Evolutionary conservation across 2,888 invertebrate species (phyloP).

Genomic region (Ormia ochracea): DNA sequence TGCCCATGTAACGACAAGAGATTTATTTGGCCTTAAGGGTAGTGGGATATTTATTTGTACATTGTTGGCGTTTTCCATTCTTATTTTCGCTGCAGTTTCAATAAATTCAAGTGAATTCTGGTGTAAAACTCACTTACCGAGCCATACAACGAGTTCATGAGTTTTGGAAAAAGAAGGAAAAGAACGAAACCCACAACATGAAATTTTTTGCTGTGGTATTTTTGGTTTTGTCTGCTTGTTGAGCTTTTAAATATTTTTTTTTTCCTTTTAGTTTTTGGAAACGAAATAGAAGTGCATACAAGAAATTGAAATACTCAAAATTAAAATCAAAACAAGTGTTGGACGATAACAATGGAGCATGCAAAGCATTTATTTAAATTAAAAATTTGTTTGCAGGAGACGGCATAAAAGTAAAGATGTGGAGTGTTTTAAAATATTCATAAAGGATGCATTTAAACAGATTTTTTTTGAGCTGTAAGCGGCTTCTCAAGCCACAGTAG

Average conservation of each 20-base stretch:
- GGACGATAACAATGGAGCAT: background rate
- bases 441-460: too few relatives aligned
- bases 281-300: background rate
- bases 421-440: background rate
- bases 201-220: conserved; percentile 45
- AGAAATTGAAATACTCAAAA: background rate
- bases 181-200: conserved; percentile 24
- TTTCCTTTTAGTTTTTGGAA: background rate
- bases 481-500: too few relatives aligned
- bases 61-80: conserved; percentile 8
- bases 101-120: conserved; percentile 52
- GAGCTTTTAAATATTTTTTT: background rate
- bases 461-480: too few relatives aligned
- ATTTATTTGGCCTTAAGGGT: conserved; percentile 37
- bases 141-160: conserved; percentile 31
- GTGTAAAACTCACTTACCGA: conserved; percentile 40
- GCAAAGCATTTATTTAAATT: conserved; percentile 42
- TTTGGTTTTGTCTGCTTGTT: conserved; percentile 41
- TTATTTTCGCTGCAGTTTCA: conserved; percentile 36
- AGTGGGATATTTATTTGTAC: conserved; percentile 1
- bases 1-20: background rate
- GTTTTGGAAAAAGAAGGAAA: conserved; percentile 6
- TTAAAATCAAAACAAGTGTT: background rate
- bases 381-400: background rate
- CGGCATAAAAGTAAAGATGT: background rate